Conservation (phyloP, 2,113 vertebrate species). For the Calyptomena viridis region DNA sequence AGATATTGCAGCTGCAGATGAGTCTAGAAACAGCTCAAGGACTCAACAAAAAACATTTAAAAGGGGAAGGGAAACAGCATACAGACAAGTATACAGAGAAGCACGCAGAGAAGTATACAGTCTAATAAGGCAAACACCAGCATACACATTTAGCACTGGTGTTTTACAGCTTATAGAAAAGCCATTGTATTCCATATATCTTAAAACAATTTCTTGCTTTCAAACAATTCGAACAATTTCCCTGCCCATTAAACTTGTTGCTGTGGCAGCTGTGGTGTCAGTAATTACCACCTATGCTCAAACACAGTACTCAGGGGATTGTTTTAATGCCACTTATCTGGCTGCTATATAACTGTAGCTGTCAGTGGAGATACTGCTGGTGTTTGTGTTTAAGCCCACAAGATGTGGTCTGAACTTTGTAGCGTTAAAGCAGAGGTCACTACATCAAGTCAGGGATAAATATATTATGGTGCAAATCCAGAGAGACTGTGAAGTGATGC, state of each 20-base stretch:
- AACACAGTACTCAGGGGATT: background rate
- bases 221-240: too few relatives aligned
- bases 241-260: background rate
- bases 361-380: background rate
- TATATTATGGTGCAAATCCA: background rate
- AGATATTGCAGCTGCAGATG: background rate
- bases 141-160: background rate
- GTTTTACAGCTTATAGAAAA: background rate
- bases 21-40: background rate
- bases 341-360: background rate
- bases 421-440: background rate
- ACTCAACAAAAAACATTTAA: background rate
- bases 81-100: background rate
- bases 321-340: background rate
- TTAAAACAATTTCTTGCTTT: background rate
- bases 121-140: background rate
- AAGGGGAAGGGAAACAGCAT: background rate
- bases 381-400: background rate
- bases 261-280: background rate
- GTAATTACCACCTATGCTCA: background rate
- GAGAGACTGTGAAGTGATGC: background rate
- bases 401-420: background rate
- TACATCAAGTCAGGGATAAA: background rate
- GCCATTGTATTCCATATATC: background rate
- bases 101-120: fast-evolving